Conservation (phyloP, 1,140 invertebrate species). For the Conopomorpha cramerella region DNA sequence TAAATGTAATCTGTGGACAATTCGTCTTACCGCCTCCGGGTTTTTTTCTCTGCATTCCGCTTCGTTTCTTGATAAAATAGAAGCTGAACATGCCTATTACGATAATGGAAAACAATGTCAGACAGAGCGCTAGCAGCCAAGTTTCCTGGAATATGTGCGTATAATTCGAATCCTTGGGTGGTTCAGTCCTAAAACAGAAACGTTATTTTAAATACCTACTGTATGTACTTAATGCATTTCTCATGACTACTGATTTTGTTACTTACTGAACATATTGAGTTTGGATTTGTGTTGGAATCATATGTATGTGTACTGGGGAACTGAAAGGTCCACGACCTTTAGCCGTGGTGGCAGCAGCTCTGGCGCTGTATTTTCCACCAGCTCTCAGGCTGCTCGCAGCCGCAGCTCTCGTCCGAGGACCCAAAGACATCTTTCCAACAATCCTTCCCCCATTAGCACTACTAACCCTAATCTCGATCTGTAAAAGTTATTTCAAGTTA, state of each 20-base stretch:
- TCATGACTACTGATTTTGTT: not conserved
- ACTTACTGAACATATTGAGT: conserved; percentile 1
- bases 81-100: conserved; percentile 38
- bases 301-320: conserved; percentile 50
- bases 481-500: conserved; percentile 64
- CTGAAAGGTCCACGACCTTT: conserved; percentile 65
- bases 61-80: conserved; percentile 42
- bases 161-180: conserved; percentile 34
- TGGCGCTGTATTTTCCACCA: conserved; percentile 65
- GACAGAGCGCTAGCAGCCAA: conserved; percentile 39
- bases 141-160: conserved; percentile 45
- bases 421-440: conserved; percentile 67
- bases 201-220: not conserved
- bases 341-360: conserved; percentile 67
- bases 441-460: conserved; percentile 50
- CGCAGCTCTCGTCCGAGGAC: conserved; percentile 64
- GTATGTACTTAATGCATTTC: conserved; percentile 5
- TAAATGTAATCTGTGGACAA: too few relatives aligned
- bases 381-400: conserved; percentile 65
- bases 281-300: conserved; percentile 49
- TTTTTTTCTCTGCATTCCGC: conserved; percentile 41
- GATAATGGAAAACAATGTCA: conserved; percentile 38
- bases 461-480: conserved; percentile 18
- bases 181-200: conserved; percentile 31
- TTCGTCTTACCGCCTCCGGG: conserved; percentile 34